Conservation (phyloP, 2,888 invertebrate species). For the Acleris sparsana region DNA sequence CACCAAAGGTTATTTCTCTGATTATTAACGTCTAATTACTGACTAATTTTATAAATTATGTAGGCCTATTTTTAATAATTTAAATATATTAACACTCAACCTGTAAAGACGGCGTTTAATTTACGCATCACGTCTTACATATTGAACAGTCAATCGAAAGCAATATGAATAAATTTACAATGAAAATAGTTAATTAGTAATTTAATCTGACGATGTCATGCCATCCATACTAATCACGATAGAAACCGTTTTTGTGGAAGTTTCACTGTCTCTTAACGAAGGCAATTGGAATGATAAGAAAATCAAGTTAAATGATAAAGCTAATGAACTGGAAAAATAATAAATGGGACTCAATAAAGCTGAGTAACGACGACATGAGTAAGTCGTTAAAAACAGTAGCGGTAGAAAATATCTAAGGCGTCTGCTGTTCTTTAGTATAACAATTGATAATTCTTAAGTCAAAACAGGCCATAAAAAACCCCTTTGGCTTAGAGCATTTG, state of each 20-base stretch:
- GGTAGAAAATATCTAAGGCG: too few species aligned
- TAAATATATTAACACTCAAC: not conserved
- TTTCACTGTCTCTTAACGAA: conserved; percentile 19
- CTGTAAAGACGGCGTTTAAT: not conserved
- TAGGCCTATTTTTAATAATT: not conserved
- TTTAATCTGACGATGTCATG: conserved; percentile 26
- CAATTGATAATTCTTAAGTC: too few species aligned
- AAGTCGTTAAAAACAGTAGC: too few species aligned
- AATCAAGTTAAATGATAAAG: too few species aligned
- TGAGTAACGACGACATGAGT: too few species aligned
- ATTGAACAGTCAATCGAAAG: conserved; percentile 31
- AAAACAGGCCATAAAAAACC: too few species aligned
- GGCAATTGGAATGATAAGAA: too few species aligned
- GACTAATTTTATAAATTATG: not conserved
- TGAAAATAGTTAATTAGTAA: conserved; percentile 34
- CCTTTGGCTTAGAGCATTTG: too few species aligned
- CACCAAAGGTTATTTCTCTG: not conserved
- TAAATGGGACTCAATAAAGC: too few species aligned
- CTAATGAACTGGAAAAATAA: too few species aligned
- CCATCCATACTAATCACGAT: conserved; percentile 17
- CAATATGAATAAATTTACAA: conserved; percentile 30
- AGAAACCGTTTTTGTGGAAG: conserved; percentile 25
- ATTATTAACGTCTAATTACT: too few species aligned
- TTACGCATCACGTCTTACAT: conserved; percentile 19
- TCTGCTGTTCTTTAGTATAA: too few species aligned